These are phyloP conservation scores for Lycodopsis pacificus DNA, from an alignment of 2,797 vertebrate genomes.

Conservation along the genomic window DNA sequence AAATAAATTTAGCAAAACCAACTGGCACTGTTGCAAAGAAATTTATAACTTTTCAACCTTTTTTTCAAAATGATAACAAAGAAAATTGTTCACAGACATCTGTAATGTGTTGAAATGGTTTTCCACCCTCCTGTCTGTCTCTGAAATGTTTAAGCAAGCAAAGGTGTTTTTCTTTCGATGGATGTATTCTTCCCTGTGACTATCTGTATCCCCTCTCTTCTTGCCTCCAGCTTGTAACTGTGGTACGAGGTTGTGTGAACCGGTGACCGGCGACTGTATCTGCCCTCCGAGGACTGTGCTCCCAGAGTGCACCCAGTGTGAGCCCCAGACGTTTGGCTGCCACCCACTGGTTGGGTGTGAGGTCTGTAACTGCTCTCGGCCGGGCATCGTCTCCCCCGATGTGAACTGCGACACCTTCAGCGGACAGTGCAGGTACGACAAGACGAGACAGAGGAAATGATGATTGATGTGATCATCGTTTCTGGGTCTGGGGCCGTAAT, in stretches of 20 bases:
- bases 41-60: background rate
- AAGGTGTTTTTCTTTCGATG: background rate
- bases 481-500: background rate
- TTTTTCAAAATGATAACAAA: background rate
- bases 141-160: background rate
- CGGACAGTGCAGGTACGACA: conserved; percentile 92
- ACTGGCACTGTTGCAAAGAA: too few species aligned
- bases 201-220: background rate
- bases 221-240: conserved; percentile 90
- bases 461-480: too few species aligned
- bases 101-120: background rate
- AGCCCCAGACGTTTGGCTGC: conserved; percentile 94
- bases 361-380: conserved; percentile 93
- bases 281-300: conserved; percentile 92
- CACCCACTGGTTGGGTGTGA: conserved; percentile 95
- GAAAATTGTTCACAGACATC: background rate
- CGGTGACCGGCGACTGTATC: conserved; percentile 92
- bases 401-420: conserved; percentile 88
- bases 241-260: conserved; percentile 89
- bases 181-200: background rate
- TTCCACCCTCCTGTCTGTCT: background rate
- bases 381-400: conserved; percentile 84
- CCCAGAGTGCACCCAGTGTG: conserved; percentile 90
- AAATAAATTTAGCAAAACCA: background rate
- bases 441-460: background rate